phyloP scores from a whole-genome alignment of 2,113 vertebrate genomes.

The Micronycteris hirsuta region DNA sequence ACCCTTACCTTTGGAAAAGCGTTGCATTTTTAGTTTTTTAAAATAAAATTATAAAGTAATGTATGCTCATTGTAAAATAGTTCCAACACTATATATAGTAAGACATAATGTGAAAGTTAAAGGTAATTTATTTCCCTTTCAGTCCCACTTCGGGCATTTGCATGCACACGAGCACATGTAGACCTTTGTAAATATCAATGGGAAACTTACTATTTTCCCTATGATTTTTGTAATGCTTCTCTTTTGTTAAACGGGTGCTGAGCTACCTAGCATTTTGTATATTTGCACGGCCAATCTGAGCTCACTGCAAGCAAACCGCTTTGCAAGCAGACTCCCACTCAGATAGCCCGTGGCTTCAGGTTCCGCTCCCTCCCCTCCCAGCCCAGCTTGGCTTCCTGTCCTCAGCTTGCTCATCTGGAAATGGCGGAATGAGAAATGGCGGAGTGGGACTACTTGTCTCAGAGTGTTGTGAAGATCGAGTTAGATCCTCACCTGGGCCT shows the following conservation, averaged over 20 bases:
- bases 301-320: background rate
- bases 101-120: background rate
- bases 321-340: no score
- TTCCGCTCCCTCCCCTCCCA: accelerated
- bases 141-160: background rate
- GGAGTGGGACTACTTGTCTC: background rate
- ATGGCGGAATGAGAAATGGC: background rate
- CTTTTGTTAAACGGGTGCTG: background rate
- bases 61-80: background rate
- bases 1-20: background rate
- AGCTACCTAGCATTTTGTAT: background rate
- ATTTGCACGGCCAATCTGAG: background rate
- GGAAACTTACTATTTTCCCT: background rate
- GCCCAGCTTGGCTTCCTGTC: background rate
- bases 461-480: background rate
- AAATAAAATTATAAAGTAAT: background rate
- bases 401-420: background rate
- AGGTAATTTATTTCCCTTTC: background rate
- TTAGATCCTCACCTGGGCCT: background rate
- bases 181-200: background rate
- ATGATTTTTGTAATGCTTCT: background rate
- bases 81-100: background rate
- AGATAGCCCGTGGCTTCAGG: background rate
- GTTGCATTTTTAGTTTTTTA: background rate
- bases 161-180: background rate